A percentile compares a stretch with the other conserved stretches of the same genome.
These are phyloP conservation scores for Struthidea cinerea DNA, from an alignment of 2,113 vertebrate species.

Conservation along the genomic window DNA sequence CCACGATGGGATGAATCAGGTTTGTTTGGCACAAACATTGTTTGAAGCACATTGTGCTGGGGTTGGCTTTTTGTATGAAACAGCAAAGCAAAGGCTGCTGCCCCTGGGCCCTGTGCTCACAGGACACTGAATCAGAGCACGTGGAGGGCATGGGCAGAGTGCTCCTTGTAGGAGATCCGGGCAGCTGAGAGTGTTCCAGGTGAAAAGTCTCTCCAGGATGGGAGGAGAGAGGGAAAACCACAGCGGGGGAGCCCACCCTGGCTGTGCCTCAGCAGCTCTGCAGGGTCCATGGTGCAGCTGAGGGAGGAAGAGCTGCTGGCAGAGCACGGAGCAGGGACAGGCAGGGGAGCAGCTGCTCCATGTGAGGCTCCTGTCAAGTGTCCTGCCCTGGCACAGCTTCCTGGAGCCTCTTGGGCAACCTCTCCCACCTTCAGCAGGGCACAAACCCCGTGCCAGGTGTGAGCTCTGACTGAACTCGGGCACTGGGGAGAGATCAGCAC, in stretches of 20 bases:
- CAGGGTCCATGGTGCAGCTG: background rate
- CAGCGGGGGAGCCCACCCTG: background rate
- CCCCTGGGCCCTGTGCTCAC: background rate
- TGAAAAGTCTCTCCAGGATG: background rate
- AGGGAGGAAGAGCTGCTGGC: background rate
- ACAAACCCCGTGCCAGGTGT: background rate
- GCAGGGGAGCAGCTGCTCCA: background rate
- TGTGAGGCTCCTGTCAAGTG: background rate
- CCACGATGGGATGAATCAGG: background rate
- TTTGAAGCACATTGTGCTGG: background rate
- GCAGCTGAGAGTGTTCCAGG: background rate
- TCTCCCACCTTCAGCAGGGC: background rate
- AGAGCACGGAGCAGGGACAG: fast-evolving
- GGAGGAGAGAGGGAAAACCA: background rate
- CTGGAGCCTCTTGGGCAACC: background rate
- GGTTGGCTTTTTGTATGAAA: background rate
- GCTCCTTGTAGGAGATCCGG: fast-evolving
- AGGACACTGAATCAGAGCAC: background rate
- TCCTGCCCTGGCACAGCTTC: background rate
- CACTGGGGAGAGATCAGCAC: background rate
- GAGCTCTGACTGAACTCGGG: background rate
- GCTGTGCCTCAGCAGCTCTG: background rate
- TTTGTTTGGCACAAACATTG: background rate
- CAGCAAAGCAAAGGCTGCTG: background rate
- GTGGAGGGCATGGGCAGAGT: fast-evolving